A percentile compares a stretch with the other conserved stretches of the same genome.
Conservation (phyloP, 2,113 vertebrate genomes). For the Bombycilla garrulus region DNA sequence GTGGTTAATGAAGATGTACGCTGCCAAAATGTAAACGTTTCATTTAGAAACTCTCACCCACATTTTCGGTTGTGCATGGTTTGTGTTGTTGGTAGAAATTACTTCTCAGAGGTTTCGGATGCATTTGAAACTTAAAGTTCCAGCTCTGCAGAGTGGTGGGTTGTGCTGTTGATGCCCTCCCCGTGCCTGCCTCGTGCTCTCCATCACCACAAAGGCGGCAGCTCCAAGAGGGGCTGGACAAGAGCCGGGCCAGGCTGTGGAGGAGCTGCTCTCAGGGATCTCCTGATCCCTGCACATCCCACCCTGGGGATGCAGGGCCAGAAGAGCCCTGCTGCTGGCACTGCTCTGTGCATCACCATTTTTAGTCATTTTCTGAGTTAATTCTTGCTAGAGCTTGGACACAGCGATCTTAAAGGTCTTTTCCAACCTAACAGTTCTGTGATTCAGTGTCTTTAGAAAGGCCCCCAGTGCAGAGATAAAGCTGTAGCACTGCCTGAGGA, state of each 20-base stretch:
- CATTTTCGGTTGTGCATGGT: rapidly evolving
- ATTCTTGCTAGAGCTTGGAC: not conserved
- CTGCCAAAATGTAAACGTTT: not conserved
- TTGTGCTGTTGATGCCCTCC: not conserved
- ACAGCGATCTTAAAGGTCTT: not conserved
- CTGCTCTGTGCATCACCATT: not conserved
- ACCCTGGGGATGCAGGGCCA: not conserved
- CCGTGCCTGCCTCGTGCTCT: not conserved
- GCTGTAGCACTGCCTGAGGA: rapidly evolving
- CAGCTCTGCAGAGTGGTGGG: not conserved
- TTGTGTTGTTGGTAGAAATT: not conserved
- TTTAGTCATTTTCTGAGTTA: not conserved
- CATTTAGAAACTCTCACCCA: not conserved
- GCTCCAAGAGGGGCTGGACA: not conserved
- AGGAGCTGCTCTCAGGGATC: not conserved
- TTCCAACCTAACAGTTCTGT: not conserved
- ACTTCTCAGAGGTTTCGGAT: not conserved
- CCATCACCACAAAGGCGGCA: rapidly evolving
- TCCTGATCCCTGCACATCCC: not conserved
- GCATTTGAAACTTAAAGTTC: not conserved
- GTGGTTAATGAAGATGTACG: not conserved
- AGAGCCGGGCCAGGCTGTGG: not conserved
- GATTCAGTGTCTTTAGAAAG: not conserved
- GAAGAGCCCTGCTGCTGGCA: not conserved
- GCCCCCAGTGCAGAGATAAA: not conserved